Conservation (phyloP, 2,113 vertebrate genomes). For the Galeopterus variegatus region DNA sequence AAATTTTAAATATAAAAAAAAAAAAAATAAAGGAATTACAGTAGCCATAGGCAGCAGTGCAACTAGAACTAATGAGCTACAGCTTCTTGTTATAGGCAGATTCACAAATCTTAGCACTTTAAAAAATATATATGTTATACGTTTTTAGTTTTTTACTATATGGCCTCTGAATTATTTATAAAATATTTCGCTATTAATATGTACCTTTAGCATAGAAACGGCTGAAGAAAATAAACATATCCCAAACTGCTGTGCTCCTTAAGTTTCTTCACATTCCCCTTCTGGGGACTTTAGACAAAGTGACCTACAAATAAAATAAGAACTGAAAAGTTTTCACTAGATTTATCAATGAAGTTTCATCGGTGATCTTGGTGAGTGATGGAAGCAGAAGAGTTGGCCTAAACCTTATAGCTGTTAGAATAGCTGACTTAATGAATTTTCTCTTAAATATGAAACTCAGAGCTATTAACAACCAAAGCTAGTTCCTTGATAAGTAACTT, state of each 20-base stretch:
- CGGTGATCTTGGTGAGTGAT: background rate
- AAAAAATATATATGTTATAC: background rate
- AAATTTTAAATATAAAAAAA: too few relatives aligned
- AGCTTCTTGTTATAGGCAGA: background rate
- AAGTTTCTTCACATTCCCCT: background rate
- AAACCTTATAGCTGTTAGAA: background rate
- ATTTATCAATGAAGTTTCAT: slow-evolving; percentile 7
- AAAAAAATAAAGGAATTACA: background rate
- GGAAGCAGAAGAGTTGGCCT: background rate
- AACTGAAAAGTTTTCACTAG: background rate
- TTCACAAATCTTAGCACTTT: slow-evolving; percentile 30
- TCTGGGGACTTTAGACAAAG: background rate
- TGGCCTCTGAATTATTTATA: background rate
- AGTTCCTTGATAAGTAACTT: background rate
- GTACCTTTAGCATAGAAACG: slow-evolving; percentile 22
- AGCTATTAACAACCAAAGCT: slow-evolving; percentile 13
- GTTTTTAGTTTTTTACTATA: background rate
- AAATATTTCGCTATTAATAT: background rate
- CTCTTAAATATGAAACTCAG: slow-evolving; percentile 15
- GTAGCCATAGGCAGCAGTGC: background rate
- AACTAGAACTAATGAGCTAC: background rate
- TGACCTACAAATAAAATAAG: background rate
- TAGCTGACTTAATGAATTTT: slow-evolving; percentile 36
- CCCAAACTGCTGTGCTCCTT: background rate
- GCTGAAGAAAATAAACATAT: slow-evolving; percentile 40